phyloP scores from a whole-genome alignment of 2,113 vertebrate species.

The Ciconia boyciana region DNA sequence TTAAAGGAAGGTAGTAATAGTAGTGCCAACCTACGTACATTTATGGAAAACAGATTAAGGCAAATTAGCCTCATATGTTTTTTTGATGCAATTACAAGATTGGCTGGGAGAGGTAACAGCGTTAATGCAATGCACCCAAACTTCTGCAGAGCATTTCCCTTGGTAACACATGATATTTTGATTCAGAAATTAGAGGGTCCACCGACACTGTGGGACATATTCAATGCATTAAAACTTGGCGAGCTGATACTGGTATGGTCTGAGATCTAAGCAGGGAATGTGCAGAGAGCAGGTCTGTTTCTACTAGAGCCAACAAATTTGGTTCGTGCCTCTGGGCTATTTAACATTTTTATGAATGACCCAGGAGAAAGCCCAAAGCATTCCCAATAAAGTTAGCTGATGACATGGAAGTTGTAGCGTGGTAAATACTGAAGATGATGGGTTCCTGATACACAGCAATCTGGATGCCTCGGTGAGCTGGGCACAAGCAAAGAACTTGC shows the following conservation, averaged over 20 bases:
- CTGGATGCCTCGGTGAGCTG: background rate
- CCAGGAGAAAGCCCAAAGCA: background rate
- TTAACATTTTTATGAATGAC: conserved; percentile 40
- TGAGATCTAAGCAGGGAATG: background rate
- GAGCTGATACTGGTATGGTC: background rate
- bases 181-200: background rate
- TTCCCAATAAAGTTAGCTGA: conserved; percentile 1
- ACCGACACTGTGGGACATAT: background rate
- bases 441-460: background rate
- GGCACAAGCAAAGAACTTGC: background rate
- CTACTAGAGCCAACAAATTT: conserved; percentile 39
- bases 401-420: background rate
- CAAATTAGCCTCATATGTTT: background rate
- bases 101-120: background rate
- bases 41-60: background rate
- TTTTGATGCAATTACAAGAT: background rate
- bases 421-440: background rate
- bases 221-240: conserved; percentile 48
- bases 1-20: background rate
- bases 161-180: background rate
- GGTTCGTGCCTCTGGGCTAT: conserved; percentile 3
- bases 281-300: background rate
- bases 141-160: background rate
- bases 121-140: background rate
- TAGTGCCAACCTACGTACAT: background rate